These are phyloP conservation scores for Phycodurus eques DNA, from an alignment of 2,113 vertebrate species.

Conservation along the genomic window DNA sequence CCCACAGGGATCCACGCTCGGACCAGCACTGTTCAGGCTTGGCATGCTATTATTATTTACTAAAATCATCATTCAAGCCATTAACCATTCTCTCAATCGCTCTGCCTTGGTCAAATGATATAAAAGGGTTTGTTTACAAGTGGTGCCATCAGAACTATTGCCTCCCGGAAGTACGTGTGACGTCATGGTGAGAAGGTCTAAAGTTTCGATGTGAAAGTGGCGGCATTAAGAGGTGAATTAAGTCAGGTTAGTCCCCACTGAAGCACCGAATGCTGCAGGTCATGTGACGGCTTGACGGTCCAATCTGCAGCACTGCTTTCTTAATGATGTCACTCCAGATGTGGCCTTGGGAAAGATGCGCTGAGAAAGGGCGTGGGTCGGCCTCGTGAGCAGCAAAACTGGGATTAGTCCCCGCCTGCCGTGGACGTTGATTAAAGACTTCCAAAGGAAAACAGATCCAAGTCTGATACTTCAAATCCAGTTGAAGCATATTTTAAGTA, in stretches of 20 bases:
- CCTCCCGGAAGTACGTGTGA: neutral
- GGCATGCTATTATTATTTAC: too few relatives aligned
- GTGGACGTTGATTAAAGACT: slow-evolving; percentile 40
- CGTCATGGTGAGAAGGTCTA: neutral
- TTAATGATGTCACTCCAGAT: slow-evolving; percentile 67
- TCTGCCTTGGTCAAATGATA: too few relatives aligned
- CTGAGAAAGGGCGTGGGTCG: slow-evolving; percentile 52
- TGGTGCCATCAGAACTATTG: too few relatives aligned
- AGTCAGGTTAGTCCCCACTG: neutral
- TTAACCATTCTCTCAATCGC: too few relatives aligned
- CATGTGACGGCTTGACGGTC: slow-evolving; percentile 34
- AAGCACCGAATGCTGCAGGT: slow-evolving; percentile 2
- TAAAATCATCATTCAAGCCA: too few relatives aligned
- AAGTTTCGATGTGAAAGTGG: neutral
- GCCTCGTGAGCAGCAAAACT: slow-evolving; percentile 43
- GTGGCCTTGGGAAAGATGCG: slow-evolving; percentile 44
- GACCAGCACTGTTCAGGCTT: neutral
- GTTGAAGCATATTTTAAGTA: neutral
- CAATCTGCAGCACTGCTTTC: slow-evolving; percentile 53
- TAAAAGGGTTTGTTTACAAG: too few relatives aligned
- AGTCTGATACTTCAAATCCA: neutral
- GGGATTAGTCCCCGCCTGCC: slow-evolving; percentile 50
- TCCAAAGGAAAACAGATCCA: slow-evolving; percentile 14
- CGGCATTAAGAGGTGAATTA: neutral
- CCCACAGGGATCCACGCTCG: neutral